A percentile compares a stretch with the other conserved stretches of the same genome.
phyloP scores from a whole-genome alignment of 2,888 invertebrate species.

The Aplocera efformata region DNA sequence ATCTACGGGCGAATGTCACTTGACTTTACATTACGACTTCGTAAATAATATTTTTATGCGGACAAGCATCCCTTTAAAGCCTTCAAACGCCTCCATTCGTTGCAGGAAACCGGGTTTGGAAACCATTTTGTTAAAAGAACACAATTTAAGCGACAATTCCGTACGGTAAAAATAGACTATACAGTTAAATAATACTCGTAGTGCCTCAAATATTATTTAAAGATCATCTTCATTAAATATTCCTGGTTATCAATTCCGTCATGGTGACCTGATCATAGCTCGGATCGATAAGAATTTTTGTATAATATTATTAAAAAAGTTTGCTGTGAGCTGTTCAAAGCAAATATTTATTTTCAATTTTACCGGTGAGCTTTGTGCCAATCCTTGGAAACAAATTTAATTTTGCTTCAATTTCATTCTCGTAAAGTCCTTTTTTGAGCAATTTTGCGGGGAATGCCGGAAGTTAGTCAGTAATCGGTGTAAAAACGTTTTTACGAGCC shows the following conservation, averaged over 20 bases:
- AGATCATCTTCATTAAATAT: too few species aligned
- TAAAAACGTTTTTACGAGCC: constrained; percentile 5
- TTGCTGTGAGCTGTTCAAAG: constrained; percentile 23
- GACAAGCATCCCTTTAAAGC: too few species aligned
- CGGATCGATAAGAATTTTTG: too few species aligned
- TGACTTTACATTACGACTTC: not conserved
- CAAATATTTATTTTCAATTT: constrained; percentile 30
- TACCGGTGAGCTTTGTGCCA: constrained; percentile 22
- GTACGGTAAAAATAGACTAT: too few species aligned
- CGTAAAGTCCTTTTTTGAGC: constrained; percentile 35
- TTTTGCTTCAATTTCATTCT: constrained; percentile 38
- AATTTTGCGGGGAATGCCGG: constrained; percentile 32
- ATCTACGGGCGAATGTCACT: constrained; percentile 1
- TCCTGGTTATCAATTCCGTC: constrained; percentile 8
- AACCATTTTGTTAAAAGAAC: too few species aligned
- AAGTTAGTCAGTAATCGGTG: constrained; percentile 23
- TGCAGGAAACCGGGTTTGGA: too few species aligned
- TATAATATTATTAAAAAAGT: constrained; percentile 21
- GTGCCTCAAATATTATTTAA: too few species aligned
- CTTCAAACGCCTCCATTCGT: too few species aligned
- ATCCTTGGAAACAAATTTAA: constrained; percentile 38
- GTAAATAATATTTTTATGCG: too few species aligned
- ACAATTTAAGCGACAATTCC: too few species aligned
- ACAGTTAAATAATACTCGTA: too few species aligned
- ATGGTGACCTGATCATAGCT: constrained; percentile 5